Percentiles rank a stretch among this genome's conserved stretches.
Evolutionary conservation across 2,888 invertebrate genomes (phyloP).

Genomic region (Apamea epomidion): DNA sequence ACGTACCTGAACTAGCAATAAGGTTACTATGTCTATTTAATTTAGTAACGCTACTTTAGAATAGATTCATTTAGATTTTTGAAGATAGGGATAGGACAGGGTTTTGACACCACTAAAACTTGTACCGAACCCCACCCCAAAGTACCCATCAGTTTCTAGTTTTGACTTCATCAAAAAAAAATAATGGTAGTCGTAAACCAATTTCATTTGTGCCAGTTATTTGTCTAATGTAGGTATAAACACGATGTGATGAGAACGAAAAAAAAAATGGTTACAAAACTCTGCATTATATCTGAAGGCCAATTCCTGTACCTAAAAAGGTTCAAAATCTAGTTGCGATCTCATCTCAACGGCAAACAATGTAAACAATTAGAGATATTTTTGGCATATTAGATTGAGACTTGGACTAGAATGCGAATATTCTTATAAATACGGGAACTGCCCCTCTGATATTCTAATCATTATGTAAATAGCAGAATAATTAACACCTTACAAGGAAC

Average conservation of each 20-base stretch:
- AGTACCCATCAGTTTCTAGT: not conserved
- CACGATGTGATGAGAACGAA: too few relatives aligned
- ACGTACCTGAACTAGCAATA: too few relatives aligned
- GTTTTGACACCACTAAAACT: not conserved
- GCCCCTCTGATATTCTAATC: not conserved
- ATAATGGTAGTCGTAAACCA: not conserved
- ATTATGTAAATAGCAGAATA: constrained; percentile 17
- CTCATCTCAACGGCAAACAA: not conserved
- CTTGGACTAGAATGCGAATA: not conserved
- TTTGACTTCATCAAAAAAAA: not conserved
- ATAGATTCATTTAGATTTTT: not conserved
- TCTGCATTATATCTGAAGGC: not conserved
- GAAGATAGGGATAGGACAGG: not conserved
- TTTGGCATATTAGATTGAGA: not conserved
- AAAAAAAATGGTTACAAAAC: not conserved
- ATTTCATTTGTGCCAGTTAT: not conserved
- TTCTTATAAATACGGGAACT: not conserved
- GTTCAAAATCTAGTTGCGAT: not conserved
- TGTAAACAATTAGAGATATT: not conserved
- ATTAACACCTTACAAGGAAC: constrained; percentile 12
- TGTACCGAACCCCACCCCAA: not conserved
- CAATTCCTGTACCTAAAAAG: not conserved
- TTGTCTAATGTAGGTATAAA: not conserved
- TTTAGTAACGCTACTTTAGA: too few relatives aligned
- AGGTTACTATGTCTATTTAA: too few relatives aligned